These are phyloP conservation scores for Cremastinae sp. DNA, from an alignment of 2,888 invertebrate species.

Conservation along the genomic window DNA sequence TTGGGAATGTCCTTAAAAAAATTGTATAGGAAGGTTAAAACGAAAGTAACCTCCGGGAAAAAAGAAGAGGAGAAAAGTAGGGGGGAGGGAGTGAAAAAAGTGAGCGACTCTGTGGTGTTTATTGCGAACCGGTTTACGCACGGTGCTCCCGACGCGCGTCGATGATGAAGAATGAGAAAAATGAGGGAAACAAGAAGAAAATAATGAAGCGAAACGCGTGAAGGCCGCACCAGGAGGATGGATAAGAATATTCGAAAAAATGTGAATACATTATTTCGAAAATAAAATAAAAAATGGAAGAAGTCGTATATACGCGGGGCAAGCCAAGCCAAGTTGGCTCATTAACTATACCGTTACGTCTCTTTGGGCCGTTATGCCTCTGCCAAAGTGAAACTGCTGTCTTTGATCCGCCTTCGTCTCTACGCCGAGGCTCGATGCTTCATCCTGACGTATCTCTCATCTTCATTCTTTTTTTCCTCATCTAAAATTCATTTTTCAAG, in stretches of 20 bases:
- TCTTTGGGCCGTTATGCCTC: conserved; percentile 79
- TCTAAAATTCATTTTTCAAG: no score
- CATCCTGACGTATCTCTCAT: conserved; percentile 28
- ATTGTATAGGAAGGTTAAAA: conserved; percentile 36
- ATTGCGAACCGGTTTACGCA: conserved; percentile 53
- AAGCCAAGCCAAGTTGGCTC: conserved; percentile 68
- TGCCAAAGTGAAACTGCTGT: conserved; percentile 76
- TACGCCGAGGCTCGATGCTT: conserved; percentile 39
- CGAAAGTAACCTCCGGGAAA: conserved; percentile 49
- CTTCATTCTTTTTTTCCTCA: neutral
- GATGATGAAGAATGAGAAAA: conserved; percentile 40
- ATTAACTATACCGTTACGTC: conserved; percentile 80
- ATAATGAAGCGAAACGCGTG: no score
- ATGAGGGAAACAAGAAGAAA: conserved; percentile 14
- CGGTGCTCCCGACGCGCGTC: conserved; percentile 31
- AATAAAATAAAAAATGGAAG: conserved; percentile 33
- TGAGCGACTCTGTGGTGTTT: conserved; percentile 33
- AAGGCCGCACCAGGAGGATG: no score
- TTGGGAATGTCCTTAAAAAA: conserved; percentile 21
- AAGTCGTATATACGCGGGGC: conserved; percentile 54
- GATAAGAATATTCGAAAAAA: conserved; percentile 24
- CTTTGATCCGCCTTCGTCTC: conserved; percentile 25
- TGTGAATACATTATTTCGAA: conserved; percentile 8
- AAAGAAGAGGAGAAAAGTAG: neutral
- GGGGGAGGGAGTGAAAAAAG: conserved; percentile 19